A percentile compares a stretch with the other conserved stretches of the same genome.
These are phyloP conservation scores for Corynorhinus townsendii DNA, from an alignment of 2,113 vertebrate genomes.

Conservation along the genomic window DNA sequence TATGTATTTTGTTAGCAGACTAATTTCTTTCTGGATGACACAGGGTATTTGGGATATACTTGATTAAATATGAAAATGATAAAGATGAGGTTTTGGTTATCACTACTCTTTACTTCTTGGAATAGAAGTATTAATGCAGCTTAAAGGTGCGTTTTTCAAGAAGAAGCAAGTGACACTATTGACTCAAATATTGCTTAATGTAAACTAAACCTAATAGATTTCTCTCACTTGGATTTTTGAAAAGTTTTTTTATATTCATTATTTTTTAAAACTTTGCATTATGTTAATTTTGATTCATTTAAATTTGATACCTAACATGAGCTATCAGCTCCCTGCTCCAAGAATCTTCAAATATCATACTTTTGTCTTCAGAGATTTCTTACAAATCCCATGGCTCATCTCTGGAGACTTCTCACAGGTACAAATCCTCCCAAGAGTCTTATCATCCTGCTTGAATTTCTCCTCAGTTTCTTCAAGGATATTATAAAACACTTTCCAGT, in stretches of 20 bases:
- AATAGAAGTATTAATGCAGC: background rate
- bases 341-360: background rate
- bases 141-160: background rate
- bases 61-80: background rate
- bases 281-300: background rate
- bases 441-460: background rate
- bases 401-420: background rate
- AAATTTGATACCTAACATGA: background rate
- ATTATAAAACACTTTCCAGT: background rate
- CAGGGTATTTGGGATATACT: background rate
- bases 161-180: background rate
- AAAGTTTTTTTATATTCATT: background rate
- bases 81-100: background rate
- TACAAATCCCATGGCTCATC: background rate
- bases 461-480: background rate
- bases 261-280: background rate
- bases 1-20: background rate
- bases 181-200: background rate
- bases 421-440: background rate
- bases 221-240: background rate
- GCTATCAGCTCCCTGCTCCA: background rate
- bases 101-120: background rate
- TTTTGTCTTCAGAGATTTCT: background rate
- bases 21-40: background rate
- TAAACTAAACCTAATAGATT: background rate